Base-by-base conservation (phyloP, 2,113 vertebrate genomes). In the Salvator merianae region DNA sequence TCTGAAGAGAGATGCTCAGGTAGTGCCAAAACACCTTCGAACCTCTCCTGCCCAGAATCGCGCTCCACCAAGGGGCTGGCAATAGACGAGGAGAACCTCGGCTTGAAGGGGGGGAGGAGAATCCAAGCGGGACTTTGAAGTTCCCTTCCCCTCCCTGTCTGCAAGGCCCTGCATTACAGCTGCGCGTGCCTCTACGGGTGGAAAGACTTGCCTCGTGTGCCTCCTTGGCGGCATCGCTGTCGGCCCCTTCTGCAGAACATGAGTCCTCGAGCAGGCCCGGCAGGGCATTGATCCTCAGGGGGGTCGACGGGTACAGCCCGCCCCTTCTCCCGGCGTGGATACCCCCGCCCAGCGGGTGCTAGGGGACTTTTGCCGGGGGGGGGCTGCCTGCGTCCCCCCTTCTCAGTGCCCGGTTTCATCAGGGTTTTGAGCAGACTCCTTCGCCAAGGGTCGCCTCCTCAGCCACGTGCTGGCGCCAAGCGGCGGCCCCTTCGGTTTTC, bases 1-100 rank as follows among this genome's bases (percentile, higher is more conserved):
- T 87, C 89, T 88, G 40, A 50, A 80, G 78, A 34, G 78, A 26
- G 78, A 26, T 32, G 47, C 43, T 12, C 66, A 36, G 32, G 4
- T 40, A 50, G 66, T 16, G 66, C 62, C 68, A 70, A 72, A 71
- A 28, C 80, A 62, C 70, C 70, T 72, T 72, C 69, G 68, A 3
- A 14, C n/a, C 70, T n/a, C 55, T 82, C 69, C 69, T 53, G 69
- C 53, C 36, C 28, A 66, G 62, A 40, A 28, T 30, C 40, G 62
- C 62, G 72, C 40, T 73, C 62, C 85, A 47, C 38, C 36, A 38
- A 82, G 30, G 66, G 82, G 62, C 50, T 71, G 36, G 28, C n/a
- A 3, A 38, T 43, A 34, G 84, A 26, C n/a, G 38, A 10, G 81
- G 66, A 65, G 1, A n/a, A n/a, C n/a, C 38, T 20, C n/a, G 72